Evolutionary conservation across 1,140 invertebrate genomes (phyloP).

Genomic region (Bombus turneri): DNA sequence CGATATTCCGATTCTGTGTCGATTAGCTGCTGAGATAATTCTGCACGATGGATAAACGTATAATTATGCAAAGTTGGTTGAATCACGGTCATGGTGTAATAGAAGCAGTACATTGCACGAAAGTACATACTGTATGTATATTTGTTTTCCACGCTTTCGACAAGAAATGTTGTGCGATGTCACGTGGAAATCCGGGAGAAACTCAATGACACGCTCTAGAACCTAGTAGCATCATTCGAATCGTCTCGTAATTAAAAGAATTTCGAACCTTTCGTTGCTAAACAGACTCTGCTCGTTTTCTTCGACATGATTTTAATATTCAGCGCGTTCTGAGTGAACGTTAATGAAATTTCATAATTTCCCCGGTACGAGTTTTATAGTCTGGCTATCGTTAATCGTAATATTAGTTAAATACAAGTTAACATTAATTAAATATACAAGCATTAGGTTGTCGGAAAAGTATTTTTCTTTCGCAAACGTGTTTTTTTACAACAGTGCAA

Average conservation of each 20-base stretch:
- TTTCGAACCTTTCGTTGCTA: not conserved
- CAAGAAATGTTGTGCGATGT: not conserved
- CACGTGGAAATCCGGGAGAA: slow-evolving; percentile 35
- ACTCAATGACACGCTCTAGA: slow-evolving; percentile 17
- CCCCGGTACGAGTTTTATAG: too few species aligned
- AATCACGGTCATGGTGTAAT: slow-evolving; percentile 4
- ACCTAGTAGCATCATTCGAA: slow-evolving; percentile 9
- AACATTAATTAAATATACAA: too few species aligned
- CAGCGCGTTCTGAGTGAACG: rapidly evolving
- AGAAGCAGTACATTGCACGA: not conserved
- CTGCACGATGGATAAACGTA: too few species aligned
- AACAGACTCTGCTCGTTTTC: not conserved
- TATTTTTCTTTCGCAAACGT: too few species aligned
- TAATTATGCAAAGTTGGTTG: not conserved
- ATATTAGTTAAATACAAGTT: too few species aligned
- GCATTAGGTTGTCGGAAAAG: too few species aligned
- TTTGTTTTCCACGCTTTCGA: slow-evolving; percentile 31
- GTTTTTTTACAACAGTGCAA: too few species aligned
- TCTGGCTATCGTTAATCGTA: too few species aligned
- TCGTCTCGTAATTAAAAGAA: slow-evolving; percentile 5
- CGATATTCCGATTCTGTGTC: not conserved
- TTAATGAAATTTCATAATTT: not conserved
- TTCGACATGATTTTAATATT: not conserved
- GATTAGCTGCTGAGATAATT: not conserved
- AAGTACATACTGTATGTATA: not conserved